Conservation (phyloP, 1,140 invertebrate species). For the Lamellibrachia luymesi region DNA sequence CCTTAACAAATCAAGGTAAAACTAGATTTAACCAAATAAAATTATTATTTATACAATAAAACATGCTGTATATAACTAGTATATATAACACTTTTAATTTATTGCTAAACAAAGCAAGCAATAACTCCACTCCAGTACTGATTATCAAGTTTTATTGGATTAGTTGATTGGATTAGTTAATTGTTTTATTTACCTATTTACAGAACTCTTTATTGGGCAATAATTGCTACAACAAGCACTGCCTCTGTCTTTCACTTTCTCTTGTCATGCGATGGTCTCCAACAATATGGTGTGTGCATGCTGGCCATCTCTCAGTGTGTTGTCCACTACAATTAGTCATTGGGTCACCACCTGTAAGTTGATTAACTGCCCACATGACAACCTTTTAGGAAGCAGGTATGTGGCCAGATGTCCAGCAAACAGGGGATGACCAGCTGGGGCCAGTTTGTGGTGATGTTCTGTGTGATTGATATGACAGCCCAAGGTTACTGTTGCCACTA, state of each 20-base stretch:
- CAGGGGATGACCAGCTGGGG: background rate
- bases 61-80: background rate
- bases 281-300: background rate
- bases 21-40: background rate
- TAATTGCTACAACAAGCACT: background rate
- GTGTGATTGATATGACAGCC: background rate
- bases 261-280: background rate
- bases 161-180: background rate
- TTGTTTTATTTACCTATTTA: background rate
- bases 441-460: background rate
- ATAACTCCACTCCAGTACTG: background rate
- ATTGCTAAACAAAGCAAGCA: background rate
- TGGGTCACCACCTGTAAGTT: background rate
- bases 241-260: background rate
- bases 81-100: background rate
- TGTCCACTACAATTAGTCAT: background rate
- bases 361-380: background rate
- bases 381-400: background rate
- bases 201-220: background rate
- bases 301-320: background rate
- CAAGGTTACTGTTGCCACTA: background rate
- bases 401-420: background rate
- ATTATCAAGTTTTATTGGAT: background rate
- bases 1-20: background rate
- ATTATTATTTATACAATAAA: background rate